Evolutionary conservation across 2,888 invertebrate genomes (phyloP).

Genomic region (Augochlorella aurata): DNA sequence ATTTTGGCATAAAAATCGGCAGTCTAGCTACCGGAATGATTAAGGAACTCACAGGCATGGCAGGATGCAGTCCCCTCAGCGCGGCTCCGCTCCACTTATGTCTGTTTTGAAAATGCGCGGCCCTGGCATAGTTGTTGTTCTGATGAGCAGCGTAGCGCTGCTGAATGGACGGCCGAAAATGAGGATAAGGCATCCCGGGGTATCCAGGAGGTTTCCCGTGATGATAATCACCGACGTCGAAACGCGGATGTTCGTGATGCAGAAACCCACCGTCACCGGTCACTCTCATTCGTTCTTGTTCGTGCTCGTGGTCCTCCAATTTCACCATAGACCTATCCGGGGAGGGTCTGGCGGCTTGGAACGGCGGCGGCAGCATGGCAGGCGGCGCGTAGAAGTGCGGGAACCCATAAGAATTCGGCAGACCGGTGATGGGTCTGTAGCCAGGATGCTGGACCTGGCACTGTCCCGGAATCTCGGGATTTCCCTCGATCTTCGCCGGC

Average conservation of each 20-base stretch:
- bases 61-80: conserved; percentile 71
- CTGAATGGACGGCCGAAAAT: conserved; percentile 65
- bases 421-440: conserved; percentile 41
- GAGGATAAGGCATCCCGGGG: conserved; percentile 58
- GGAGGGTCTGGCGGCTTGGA: conserved; percentile 41
- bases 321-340: conserved; percentile 55
- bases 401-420: conserved; percentile 68
- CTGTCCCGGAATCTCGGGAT: conserved; percentile 37
- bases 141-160: conserved; percentile 63
- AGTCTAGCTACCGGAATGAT: not conserved
- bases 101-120: conserved; percentile 61
- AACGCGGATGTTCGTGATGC: conserved; percentile 60
- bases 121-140: conserved; percentile 64
- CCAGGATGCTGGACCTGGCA: conserved; percentile 47
- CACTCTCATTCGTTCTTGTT: conserved; percentile 60
- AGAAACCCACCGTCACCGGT: conserved; percentile 56
- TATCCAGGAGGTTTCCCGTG: conserved; percentile 55
- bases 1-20: too few species aligned
- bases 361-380: conserved; percentile 56
- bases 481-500: conserved; percentile 27
- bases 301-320: conserved; percentile 58
- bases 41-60: conserved; percentile 70
- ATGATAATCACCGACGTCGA: conserved; percentile 56
- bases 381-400: conserved; percentile 70
- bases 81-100: conserved; percentile 74